These are phyloP conservation scores for Acanthosepion pharaonis DNA, from an alignment of 2,888 invertebrate species.

Conservation along the genomic window DNA sequence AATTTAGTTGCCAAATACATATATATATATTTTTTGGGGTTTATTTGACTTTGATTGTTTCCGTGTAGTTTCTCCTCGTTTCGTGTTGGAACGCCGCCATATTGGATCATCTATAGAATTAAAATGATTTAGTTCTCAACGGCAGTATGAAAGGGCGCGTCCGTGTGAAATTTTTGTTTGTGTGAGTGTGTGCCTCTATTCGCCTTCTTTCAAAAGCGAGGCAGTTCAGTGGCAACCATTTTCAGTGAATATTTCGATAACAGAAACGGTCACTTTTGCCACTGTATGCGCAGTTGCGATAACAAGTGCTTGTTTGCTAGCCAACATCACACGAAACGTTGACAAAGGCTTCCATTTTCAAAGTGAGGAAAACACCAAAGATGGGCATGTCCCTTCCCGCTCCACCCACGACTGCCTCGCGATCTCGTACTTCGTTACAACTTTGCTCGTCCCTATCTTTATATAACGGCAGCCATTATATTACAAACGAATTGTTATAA, in stretches of 20 bases:
- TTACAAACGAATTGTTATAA: neutral
- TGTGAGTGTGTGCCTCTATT: neutral
- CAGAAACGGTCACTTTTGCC: neutral
- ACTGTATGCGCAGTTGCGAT: neutral
- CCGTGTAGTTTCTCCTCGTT: too few relatives aligned
- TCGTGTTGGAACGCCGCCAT: too few relatives aligned
- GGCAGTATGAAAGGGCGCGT: neutral
- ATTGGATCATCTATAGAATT: too few relatives aligned
- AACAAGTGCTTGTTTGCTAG: conserved; percentile 15
- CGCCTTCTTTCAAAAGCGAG: neutral
- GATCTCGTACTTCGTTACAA: too few relatives aligned
- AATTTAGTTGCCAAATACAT: too few relatives aligned
- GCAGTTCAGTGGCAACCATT: neutral
- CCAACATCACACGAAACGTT: neutral
- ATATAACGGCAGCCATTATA: neutral
- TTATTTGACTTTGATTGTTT: too few relatives aligned
- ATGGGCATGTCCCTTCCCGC: neutral
- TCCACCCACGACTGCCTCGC: neutral
- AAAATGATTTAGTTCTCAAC: neutral
- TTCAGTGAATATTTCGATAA: neutral
- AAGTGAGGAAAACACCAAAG: neutral
- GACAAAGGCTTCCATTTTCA: neutral
- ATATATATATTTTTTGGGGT: too few relatives aligned
- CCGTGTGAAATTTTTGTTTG: too few relatives aligned
- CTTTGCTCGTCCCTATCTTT: neutral